These are phyloP conservation scores for Diarsia dahlii DNA, from an alignment of 2,888 invertebrate genomes.

Conservation along the genomic window DNA sequence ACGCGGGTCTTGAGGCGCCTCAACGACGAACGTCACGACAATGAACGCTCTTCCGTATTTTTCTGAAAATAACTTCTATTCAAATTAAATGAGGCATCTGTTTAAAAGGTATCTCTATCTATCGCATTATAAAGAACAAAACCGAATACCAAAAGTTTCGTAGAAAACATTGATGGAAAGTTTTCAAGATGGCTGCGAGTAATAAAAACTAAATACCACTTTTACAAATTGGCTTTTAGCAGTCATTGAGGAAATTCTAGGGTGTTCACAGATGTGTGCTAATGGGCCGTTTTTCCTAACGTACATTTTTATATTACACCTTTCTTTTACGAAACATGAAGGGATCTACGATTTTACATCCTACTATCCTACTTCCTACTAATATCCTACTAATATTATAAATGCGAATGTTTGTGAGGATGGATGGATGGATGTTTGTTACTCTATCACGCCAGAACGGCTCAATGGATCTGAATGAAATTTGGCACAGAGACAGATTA, in stretches of 20 bases:
- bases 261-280: slow-evolving; percentile 58
- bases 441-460: no score
- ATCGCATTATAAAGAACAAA: slow-evolving; percentile 28
- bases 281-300: slow-evolving; percentile 59
- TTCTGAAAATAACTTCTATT: slow-evolving; percentile 52
- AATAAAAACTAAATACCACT: slow-evolving; percentile 69
- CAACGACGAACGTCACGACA: slow-evolving; percentile 62
- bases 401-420: no score
- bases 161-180: slow-evolving; percentile 32
- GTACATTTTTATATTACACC: slow-evolving; percentile 30
- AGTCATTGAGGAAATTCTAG: slow-evolving; percentile 52
- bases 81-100: slow-evolving; percentile 42
- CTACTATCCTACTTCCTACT: no score
- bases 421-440: no score
- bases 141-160: neutral
- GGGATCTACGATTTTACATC: slow-evolving; percentile 19
- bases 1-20: slow-evolving; percentile 62
- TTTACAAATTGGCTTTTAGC: slow-evolving; percentile 72
- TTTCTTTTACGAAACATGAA: slow-evolving; percentile 14
- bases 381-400: no score
- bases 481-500: no score
- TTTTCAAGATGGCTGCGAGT: slow-evolving; percentile 36
- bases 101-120: slow-evolving; percentile 23
- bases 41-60: slow-evolving; percentile 56
- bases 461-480: no score